phyloP scores from a whole-genome alignment of 1,140 invertebrate species.

The Hormaphis cornu region DNA sequence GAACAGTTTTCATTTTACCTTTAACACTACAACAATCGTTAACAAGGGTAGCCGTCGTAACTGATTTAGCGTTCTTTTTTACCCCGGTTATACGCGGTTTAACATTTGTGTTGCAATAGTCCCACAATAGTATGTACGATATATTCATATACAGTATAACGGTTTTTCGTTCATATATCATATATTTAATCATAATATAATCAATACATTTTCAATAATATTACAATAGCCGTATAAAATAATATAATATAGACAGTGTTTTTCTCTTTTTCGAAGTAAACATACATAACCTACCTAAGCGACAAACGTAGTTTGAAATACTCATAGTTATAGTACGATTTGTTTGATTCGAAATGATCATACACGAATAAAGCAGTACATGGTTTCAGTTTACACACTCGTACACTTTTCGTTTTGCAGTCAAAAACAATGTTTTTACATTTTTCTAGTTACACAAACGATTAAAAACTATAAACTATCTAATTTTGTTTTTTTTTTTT shows the following conservation, averaged over 20 bases:
- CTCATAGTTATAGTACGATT: not conserved
- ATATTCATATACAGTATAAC: too few species aligned
- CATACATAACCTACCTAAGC: too few species aligned
- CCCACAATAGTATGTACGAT: too few species aligned
- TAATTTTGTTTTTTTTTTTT: not conserved
- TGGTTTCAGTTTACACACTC: slow-evolving; percentile 20
- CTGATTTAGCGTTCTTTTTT: slow-evolving; percentile 13
- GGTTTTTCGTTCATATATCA: too few species aligned
- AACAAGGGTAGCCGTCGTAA: not conserved
- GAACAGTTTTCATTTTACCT: slow-evolving; percentile 11
- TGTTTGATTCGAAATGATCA: not conserved
- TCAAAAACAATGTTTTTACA: not conserved
- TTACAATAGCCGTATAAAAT: not conserved
- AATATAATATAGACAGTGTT: not conserved
- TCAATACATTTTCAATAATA: slow-evolving; percentile 9
- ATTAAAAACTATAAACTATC: not conserved
- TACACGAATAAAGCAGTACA: not conserved
- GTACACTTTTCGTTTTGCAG: not conserved
- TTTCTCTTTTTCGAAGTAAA: not conserved
- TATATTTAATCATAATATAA: too few species aligned
- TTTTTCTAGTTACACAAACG: slow-evolving; percentile 3
- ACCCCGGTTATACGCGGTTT: not conserved
- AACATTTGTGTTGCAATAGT: slow-evolving; percentile 21
- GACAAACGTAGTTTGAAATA: slow-evolving; percentile 4
- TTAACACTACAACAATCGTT: not conserved